A percentile compares a stretch with the other conserved stretches of the same genome.
These are phyloP conservation scores for Tauraco erythrolophus DNA, from an alignment of 2,113 vertebrate species.

Conservation along the genomic window DNA sequence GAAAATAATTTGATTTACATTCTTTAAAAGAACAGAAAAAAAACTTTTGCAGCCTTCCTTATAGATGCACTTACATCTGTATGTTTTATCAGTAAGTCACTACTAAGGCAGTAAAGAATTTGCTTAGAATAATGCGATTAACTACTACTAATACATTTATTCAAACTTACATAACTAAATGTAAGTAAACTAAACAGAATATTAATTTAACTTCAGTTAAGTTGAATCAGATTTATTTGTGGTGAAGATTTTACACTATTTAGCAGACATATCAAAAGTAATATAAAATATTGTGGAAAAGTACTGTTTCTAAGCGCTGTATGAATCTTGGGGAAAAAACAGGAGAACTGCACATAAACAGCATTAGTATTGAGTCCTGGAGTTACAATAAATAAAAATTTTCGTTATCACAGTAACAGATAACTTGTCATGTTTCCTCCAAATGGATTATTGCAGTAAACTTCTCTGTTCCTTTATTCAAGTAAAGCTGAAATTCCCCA, in stretches of 20 bases:
- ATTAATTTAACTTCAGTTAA: background rate
- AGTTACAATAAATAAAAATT: background rate
- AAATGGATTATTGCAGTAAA: background rate
- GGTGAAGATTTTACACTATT: background rate
- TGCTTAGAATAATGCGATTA: background rate
- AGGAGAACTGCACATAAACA: background rate
- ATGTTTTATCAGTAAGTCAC: background rate
- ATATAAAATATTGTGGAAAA: background rate
- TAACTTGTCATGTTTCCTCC: background rate
- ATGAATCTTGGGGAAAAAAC: background rate
- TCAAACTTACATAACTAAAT: background rate
- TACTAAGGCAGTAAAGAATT: background rate
- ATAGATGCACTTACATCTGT: accelerated
- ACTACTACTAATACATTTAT: background rate
- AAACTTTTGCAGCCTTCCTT: background rate
- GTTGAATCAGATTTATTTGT: background rate
- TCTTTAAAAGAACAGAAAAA: background rate
- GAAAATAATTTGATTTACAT: background rate
- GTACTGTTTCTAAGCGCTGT: background rate
- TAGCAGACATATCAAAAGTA: background rate
- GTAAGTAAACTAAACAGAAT: background rate
- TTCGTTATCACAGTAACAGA: background rate
- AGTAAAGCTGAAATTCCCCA: background rate
- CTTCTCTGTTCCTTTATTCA: background rate
- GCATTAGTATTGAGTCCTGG: background rate